A percentile compares a stretch with the other conserved stretches of the same genome.
Evolutionary conservation across 2,113 vertebrate species (phyloP).

Genomic region (Peucedramus taeniatus): DNA sequence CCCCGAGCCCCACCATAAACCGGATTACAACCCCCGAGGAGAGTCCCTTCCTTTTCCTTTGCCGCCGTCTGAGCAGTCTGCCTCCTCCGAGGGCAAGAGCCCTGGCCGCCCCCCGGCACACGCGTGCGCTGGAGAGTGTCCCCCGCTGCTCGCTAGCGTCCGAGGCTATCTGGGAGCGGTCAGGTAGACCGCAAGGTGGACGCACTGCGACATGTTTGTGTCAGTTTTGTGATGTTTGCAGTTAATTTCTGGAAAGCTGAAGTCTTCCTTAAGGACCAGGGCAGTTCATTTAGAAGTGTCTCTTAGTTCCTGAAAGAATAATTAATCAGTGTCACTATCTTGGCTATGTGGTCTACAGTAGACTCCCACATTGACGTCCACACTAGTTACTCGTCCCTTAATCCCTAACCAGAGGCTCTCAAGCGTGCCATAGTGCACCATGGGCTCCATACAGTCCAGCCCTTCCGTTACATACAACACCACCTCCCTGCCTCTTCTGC

Average conservation of each 20-base stretch:
- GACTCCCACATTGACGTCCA: neutral
- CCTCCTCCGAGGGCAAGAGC: too few species aligned
- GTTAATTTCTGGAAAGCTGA: neutral
- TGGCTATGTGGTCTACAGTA: neutral
- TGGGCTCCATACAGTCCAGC: neutral
- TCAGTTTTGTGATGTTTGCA: neutral
- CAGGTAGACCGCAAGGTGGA: too few species aligned
- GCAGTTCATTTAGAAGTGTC: neutral
- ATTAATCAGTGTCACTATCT: neutral
- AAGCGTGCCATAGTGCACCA: fast-evolving
- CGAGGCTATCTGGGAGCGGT: too few species aligned
- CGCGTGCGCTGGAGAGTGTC: too few species aligned
- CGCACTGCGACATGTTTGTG: too few species aligned
- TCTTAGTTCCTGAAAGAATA: neutral
- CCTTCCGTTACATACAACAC: fast-evolving
- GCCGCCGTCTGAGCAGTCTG: too few species aligned
- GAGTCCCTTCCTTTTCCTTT: too few species aligned
- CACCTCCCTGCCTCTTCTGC: neutral
- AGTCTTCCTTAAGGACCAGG: neutral
- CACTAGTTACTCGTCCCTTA: neutral
- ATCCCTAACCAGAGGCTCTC: neutral
- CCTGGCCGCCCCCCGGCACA: too few species aligned
- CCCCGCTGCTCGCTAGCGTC: too few species aligned
- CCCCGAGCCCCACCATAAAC: too few species aligned
- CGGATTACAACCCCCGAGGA: too few species aligned